Evolutionary conservation across 2,888 invertebrate species (phyloP), one percentile per base, ranked within the genome.

Genomic region (Gnatocerus cornutus): DNA sequence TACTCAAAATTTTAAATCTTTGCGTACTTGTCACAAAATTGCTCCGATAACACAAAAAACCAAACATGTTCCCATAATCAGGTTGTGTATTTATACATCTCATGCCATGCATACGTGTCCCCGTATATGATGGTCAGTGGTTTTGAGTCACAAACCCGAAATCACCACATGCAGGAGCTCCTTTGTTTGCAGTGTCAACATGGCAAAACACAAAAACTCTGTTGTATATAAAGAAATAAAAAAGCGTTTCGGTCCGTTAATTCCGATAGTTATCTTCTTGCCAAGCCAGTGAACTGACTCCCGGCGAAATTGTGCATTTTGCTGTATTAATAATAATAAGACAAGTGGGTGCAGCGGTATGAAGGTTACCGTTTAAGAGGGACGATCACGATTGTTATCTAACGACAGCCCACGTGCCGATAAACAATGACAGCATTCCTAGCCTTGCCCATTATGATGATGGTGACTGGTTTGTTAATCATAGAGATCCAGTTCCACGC

Each of bases 101-200:
- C 58, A 68, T 69, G 66, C 63, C 71, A 69, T 67, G 41, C 59
- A 65, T 68, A 71, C 71, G 73, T 70, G 71, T 59, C 59, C 59
- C 52, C 39, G 55, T 41, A 16, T 5, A 56, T n/a, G 21, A 61
- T 66, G 69, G 72, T 66, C 68, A 72, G 68, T 71, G 70, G 65
- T 72, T 70, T 39, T 68, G 64, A 67, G 65, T 21, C 21, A 21
- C 52, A 61, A 53, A 67, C 67, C 41, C 67, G 53, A 66, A 71
- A 71, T 68, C 64, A 71, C 62, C 68, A 62, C 56, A 59, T 61
- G 43, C 53, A 61, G 21, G 21, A 21, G 37, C 48, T 63, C 29
- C 67, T 73, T 73, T 73, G 67, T 73, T 73, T 71, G 56, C 65
- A 68, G 59, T 63, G 69, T 69, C 65, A 68, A 53, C 45, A 21